Conservation (phyloP, 2,113 vertebrate species). For the Natator depressus region DNA sequence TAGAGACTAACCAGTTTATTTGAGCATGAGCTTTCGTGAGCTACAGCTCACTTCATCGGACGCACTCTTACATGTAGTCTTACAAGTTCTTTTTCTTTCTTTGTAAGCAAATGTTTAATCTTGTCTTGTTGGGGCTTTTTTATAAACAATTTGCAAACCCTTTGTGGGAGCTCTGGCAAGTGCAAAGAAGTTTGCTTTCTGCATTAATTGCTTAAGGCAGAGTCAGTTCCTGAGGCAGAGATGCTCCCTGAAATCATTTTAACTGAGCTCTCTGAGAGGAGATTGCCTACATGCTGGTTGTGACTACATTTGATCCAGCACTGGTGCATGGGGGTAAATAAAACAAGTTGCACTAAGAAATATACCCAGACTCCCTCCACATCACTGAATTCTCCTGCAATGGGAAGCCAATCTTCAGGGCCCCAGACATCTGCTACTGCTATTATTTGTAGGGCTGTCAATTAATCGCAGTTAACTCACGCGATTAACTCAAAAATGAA, state of each 20-base stretch:
- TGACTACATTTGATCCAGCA: neutral
- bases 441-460: neutral
- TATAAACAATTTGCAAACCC: neutral
- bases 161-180: neutral
- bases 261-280: neutral
- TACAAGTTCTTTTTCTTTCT: neutral
- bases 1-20: too few species aligned
- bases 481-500: too few species aligned
- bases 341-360: neutral
- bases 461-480: too few species aligned
- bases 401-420: neutral
- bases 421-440: neutral
- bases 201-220: neutral
- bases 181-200: neutral
- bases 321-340: neutral
- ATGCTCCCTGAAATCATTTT: neutral
- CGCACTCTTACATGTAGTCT: conserved; percentile 36
- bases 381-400: neutral
- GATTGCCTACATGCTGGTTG: neutral
- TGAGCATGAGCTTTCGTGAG: too few species aligned
- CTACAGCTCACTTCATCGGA: too few species aligned
- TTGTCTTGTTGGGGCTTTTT: neutral
- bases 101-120: neutral
- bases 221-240: neutral
- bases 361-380: neutral